A percentile compares a stretch with the other conserved stretches of the same genome.
phyloP scores from a whole-genome alignment of 2,888 invertebrate species.

The Urechis unicinctus region DNA sequence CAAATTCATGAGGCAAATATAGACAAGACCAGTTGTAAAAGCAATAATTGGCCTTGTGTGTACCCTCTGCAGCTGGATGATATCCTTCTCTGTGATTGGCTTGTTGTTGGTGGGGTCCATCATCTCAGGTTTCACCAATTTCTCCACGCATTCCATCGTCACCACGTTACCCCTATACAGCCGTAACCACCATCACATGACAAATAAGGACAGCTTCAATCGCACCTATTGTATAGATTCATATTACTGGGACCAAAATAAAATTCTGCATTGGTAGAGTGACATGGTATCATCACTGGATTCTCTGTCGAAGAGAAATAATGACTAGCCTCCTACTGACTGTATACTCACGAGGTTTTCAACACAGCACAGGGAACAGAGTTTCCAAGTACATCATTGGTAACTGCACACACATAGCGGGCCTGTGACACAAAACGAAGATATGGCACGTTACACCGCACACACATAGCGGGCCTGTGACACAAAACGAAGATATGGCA shows the following conservation, averaged over 20 bases:
- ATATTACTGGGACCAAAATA: too few relatives aligned
- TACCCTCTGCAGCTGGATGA: conserved; percentile 64
- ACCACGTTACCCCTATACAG: conserved; percentile 80
- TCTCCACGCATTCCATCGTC: conserved; percentile 92
- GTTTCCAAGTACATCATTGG: conserved; percentile 81
- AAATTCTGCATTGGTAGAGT: too few relatives aligned
- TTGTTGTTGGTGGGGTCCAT: conserved; percentile 84
- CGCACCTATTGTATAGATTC: neutral
- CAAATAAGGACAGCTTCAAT: neutral
- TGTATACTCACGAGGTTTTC: conserved; percentile 76
- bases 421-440: conserved; percentile 45
- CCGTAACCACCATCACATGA: neutral
- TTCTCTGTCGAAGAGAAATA: too few relatives aligned
- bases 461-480: too few relatives aligned
- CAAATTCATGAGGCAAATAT: too few relatives aligned
- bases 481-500: too few relatives aligned
- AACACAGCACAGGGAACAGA: conserved; percentile 90
- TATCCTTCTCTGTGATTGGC: conserved; percentile 76
- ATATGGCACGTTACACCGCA: neutral
- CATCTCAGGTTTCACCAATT: conserved; percentile 94
- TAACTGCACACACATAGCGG: conserved; percentile 95
- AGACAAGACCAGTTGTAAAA: too few relatives aligned
- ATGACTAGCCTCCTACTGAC: too few relatives aligned
- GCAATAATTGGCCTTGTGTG: too few relatives aligned
- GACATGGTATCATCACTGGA: too few relatives aligned